Evolutionary conservation across 2,888 invertebrate genomes (phyloP), one percentile per base, ranked within the genome.

Genomic region (Caenorhabditis virilis): DNA sequence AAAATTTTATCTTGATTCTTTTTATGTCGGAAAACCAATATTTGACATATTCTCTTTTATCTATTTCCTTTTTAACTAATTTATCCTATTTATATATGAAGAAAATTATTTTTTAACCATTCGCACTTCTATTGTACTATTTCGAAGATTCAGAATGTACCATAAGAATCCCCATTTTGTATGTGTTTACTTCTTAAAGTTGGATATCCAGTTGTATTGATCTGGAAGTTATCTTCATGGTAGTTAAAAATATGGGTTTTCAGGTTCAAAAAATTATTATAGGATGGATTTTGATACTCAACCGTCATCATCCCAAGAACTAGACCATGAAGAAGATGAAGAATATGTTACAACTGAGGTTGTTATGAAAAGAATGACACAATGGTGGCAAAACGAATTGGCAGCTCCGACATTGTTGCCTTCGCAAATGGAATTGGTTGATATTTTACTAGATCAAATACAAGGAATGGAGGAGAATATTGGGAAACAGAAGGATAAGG

Each of bases 361-460:
- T n/a, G 67, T 58, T 15, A 33, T 78, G 15, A 39, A 38, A 33
- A 52, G 66, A 22, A 63, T 77, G 72, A 69, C 61, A 26, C 33
- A 43, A 16, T 49, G 58, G n/a, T 77, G 74, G 76, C 58, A 63
- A 30, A 75, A 76, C 41, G 78, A 79, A 45, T 15, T 52, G 16
- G 66, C 67, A 36, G 35, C 78, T 0, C 76, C 77, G 18, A 60
- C 60, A 26, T 65, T 79, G 15, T 61, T 79, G 15, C 72, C 78
- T n/a, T 65, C 76, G 20, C 39, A 69, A 36, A 57, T 58, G 42
- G 76, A 77, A 6, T 46, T 68, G 6, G 68, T 74, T 27, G 74
- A 77, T n/a, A 54, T 54, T 39, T 64, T 78, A 4, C 22, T 75
- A n/a, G 74, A 69, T 42, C 70, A 78, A 41, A 61, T 77, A n/a